Conservation (phyloP, 1,140 invertebrate species). For the Zaprionus ghesquierei region DNA sequence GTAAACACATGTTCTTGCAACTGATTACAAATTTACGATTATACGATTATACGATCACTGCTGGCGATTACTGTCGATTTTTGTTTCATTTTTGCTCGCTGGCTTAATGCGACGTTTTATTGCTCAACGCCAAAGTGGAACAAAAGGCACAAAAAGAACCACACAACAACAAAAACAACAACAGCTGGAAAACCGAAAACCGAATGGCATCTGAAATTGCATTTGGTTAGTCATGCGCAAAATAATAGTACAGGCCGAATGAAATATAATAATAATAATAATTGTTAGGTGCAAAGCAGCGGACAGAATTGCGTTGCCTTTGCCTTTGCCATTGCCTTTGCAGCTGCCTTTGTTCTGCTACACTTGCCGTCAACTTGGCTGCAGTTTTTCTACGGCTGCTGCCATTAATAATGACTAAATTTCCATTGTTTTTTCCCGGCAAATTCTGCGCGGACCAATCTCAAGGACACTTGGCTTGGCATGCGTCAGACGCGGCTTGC, state of each 20-base stretch:
- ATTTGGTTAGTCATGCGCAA: slow-evolving; percentile 79
- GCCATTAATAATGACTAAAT: slow-evolving; percentile 71
- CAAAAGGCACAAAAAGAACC: slow-evolving; percentile 67
- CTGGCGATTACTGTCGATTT: slow-evolving; percentile 65
- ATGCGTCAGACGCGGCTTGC: slow-evolving; percentile 56
- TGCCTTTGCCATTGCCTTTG: slow-evolving; percentile 11
- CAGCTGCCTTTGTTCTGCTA: slow-evolving; percentile 57
- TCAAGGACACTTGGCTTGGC: slow-evolving; percentile 57
- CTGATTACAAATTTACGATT: slow-evolving; percentile 78
- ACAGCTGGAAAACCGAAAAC: slow-evolving; percentile 54
- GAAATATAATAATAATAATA: slow-evolving; percentile 65
- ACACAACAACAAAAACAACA: slow-evolving; percentile 29
- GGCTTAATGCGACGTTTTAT: slow-evolving; percentile 59
- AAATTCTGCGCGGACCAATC: slow-evolving; percentile 36
- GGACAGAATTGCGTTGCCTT: slow-evolving; percentile 36
- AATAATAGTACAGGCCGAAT: slow-evolving; percentile 59
- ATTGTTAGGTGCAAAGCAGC: slow-evolving; percentile 48
- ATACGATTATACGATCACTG: slow-evolving; percentile 40
- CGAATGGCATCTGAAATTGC: slow-evolving; percentile 77
- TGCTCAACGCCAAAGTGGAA: slow-evolving; percentile 67
- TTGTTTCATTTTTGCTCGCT: slow-evolving; percentile 37
- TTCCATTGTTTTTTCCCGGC: slow-evolving; percentile 68
- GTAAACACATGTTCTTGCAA: slow-evolving; percentile 79
- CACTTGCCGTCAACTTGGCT: slow-evolving; percentile 59
- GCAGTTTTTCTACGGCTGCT: slow-evolving; percentile 29